Evolutionary conservation across 2,113 vertebrate genomes (phyloP), one percentile per base, ranked within the genome.

Genomic region (Xenopus tropicalis): DNA sequence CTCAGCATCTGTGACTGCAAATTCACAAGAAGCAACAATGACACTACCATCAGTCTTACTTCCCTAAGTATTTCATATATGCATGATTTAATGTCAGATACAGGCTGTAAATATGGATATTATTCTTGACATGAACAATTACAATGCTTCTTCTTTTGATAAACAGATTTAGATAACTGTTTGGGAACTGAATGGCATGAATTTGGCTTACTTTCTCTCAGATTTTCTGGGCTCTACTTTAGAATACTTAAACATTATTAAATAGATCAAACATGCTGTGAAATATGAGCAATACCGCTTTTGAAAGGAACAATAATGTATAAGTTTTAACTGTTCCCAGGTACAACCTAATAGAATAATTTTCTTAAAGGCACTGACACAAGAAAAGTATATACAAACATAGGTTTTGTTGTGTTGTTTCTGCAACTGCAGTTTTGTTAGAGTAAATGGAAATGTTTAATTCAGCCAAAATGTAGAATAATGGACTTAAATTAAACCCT

Each of bases 1-100:
- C 14, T n/a, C 42, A 71, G 44, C 57, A 71, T 61, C 69, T 71
- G 69, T 46, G 43, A 23, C 57, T n/a, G 21, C 22, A 61, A 7
- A 71, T 48, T 48, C 29, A 61, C 16, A 71, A 48, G 42, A 21
- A 48, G 58, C 25, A 61, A 14, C 57, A 23, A 14, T 44, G n/a
- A 58, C 14, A 19, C 13, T 22, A n/a, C 46, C 19, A 61, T 20
- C 21, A 24, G 11, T n/a, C 43, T 65, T 29, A 56, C 54, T 71
- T 52, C 3, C 24, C 20, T 22, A 24, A 25, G 22, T 25, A 11
- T 25, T 17, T 48, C 21, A 48, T 42, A 58, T 21, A 42, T 21
- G 46, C 25, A 48, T 25, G 56, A 51, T 19, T 25, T 14, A 19
- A 46, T 22, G 25, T 69, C 54, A 56, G 25, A 58, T 58, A 22